Base-by-base conservation (phyloP, 2,113 vertebrate genomes). In the Rhagologus leucostigma region DNA sequence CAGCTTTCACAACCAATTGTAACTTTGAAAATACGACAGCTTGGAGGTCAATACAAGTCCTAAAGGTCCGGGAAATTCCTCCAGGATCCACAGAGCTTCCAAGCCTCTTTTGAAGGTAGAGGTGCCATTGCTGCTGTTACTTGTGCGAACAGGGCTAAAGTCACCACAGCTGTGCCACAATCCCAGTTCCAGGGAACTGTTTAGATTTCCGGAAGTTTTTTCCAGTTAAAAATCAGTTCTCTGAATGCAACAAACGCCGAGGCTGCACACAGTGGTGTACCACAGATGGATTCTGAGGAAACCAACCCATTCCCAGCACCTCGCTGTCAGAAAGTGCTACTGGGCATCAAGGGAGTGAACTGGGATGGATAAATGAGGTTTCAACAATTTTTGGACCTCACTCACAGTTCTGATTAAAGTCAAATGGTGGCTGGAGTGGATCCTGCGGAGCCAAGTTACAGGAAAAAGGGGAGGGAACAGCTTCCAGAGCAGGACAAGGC, bases 291-390 rank as follows among this genome's bases (percentile, higher is more conserved):
- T 86, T 60, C 67, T 79, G 81, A 91, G 86, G 79, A 88, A 94
- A 85, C 59, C 90, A 41, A 33, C 2, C 71, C 83, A 3, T 77
- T 81, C 53, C 88, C 81, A 6, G 3, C 87, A 87, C 88, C 82
- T 90, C 21, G 2, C 88, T 62, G 4, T 7, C 90, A 80, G 75
- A 87, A 86, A 80, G 90, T 62, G 83, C 92, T 93, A 70, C 94
- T 57, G 94, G 83, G 70, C 94, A 84, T n/a, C 59, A 46, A 73
- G 76, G 90, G 77, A 73, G 92, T 80, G 75, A 79, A 35, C 53
- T 26, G 64, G 88, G 68, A 86, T 96, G 94, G 90, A 90, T 90
- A 95, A 95, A 73, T 69, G 94, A 93, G 95, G 90, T 95, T 90
- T 79, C 88, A 92, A 46, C 42, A n/a, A 39, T 46, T 33, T 65